Percentiles rank a stretch among this genome's conserved stretches.
Conservation (phyloP, 2,113 vertebrate genomes). For the Pterocles gutturalis region DNA sequence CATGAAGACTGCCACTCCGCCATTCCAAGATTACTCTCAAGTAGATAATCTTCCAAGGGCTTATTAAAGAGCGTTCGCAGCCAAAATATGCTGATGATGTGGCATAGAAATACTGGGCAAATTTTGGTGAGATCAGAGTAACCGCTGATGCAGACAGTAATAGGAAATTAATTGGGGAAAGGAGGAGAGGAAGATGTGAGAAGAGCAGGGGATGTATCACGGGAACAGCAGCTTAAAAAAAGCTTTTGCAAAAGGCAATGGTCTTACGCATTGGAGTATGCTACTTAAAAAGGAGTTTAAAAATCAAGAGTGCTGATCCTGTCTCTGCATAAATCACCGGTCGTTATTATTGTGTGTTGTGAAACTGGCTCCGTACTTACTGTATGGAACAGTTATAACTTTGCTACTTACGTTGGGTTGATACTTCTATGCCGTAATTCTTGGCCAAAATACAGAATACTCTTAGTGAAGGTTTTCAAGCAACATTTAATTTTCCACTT, state of each 20-base stretch:
- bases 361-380: background rate
- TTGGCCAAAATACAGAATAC: background rate
- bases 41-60: background rate
- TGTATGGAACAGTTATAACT: background rate
- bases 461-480: background rate
- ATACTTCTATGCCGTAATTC: background rate
- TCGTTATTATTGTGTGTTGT: background rate
- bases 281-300: background rate
- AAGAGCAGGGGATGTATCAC: background rate
- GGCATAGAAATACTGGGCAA: background rate
- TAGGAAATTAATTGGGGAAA: background rate
- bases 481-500: background rate
- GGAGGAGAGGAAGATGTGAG: background rate
- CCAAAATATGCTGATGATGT: background rate
- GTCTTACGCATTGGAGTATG: background rate
- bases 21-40: background rate
- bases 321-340: background rate
- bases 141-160: background rate
- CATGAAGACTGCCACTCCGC: background rate
- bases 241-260: background rate
- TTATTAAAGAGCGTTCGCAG: background rate
- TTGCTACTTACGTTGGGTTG: background rate
- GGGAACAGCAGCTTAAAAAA: background rate
- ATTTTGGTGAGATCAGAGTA: background rate
- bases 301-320: background rate